phyloP scores from a whole-genome alignment of 2,113 vertebrate species.

The Micromys minutus region DNA sequence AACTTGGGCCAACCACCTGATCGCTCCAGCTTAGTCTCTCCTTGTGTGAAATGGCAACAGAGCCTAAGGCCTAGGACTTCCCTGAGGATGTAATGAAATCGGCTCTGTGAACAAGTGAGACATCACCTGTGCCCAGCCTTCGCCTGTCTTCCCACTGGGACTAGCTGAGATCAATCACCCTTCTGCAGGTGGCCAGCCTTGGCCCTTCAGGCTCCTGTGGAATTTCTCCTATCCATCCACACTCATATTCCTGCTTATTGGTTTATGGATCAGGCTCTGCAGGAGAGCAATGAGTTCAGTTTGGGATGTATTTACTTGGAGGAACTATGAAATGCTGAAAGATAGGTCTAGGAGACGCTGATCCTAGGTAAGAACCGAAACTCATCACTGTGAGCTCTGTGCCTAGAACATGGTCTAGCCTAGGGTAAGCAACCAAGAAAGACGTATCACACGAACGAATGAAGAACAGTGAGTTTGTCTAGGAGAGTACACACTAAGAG shows the following conservation, averaged over 20 bases:
- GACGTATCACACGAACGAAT: not conserved
- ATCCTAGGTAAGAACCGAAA: not conserved
- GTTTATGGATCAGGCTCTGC: slow-evolving; percentile 21
- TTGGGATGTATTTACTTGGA: slow-evolving; percentile 25
- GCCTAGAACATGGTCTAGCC: not conserved
- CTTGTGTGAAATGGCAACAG: not conserved
- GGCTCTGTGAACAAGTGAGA: not conserved
- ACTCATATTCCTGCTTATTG: not conserved
- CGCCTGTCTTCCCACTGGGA: not conserved
- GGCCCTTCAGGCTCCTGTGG: not conserved
- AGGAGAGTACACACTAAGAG: not conserved
- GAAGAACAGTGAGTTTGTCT: not conserved
- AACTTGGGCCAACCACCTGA: slow-evolving; percentile 25
- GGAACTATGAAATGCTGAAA: slow-evolving; percentile 7
- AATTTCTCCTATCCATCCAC: not conserved
- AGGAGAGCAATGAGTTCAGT: slow-evolving; percentile 41
- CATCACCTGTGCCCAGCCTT: not conserved
- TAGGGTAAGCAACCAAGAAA: not conserved
- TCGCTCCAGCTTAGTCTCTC: slow-evolving; percentile 19
- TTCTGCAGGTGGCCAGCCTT: not conserved
- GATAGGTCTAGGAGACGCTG: not conserved
- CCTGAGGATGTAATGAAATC: slow-evolving; percentile 22
- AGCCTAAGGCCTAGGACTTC: not conserved
- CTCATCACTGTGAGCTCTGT: not conserved
- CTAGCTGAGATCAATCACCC: not conserved